These are phyloP conservation scores for Mycogona germanica DNA, from an alignment of 2,888 invertebrate genomes.

Conservation along the genomic window DNA sequence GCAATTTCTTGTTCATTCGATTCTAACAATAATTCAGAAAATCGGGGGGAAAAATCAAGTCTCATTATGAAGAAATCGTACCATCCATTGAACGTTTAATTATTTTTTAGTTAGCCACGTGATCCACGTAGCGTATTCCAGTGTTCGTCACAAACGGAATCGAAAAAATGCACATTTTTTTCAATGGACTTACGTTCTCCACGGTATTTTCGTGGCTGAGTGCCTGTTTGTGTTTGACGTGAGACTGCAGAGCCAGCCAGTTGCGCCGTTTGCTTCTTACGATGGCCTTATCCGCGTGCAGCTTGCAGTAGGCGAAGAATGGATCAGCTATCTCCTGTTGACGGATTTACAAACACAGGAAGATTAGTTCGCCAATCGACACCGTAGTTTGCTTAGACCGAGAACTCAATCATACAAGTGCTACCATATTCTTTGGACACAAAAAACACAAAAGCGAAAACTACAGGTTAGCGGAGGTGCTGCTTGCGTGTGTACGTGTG, in stretches of 20 bases:
- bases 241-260: slow-evolving; percentile 72
- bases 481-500: no score
- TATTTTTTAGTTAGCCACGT: not conserved
- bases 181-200: slow-evolving; percentile 30
- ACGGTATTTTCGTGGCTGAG: slow-evolving; percentile 16
- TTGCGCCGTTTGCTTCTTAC: slow-evolving; percentile 52
- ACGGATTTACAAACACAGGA: not conserved
- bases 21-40: slow-evolving; percentile 27
- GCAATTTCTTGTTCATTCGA: slow-evolving; percentile 35
- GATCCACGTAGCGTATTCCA: no score
- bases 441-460: no score
- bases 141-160: no score
- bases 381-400: no score
- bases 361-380: not conserved
- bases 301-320: slow-evolving; percentile 90
- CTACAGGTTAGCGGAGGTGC: no score
- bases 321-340: slow-evolving; percentile 59
- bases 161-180: no score
- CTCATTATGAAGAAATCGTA: no score
- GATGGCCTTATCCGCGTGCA: slow-evolving; percentile 84
- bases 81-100: not conserved
- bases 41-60: no score
- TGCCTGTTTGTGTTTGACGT: slow-evolving; percentile 50
- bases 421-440: no score
- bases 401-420: no score